A percentile compares a stretch with the other conserved stretches of the same genome.
These are phyloP conservation scores for Ictidomys tridecemlineatus DNA, from an alignment of 2,113 vertebrate genomes.

Conservation along the genomic window DNA sequence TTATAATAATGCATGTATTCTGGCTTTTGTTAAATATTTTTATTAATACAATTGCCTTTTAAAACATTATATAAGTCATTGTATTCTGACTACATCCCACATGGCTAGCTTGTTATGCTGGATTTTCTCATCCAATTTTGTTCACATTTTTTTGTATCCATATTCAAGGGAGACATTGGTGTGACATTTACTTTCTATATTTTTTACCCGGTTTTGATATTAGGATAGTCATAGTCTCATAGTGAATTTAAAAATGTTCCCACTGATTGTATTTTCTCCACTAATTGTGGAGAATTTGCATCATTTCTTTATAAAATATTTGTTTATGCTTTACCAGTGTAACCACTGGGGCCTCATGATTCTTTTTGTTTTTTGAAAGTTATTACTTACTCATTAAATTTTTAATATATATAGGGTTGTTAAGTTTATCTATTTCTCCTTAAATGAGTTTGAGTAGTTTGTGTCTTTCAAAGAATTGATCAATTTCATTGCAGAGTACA, in stretches of 20 bases:
- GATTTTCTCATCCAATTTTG: background rate
- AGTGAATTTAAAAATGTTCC: background rate
- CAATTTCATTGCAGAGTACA: background rate
- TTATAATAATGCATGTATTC: background rate
- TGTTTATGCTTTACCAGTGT: background rate
- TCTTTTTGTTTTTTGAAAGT: background rate
- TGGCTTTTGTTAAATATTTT: background rate
- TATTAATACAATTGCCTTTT: background rate
- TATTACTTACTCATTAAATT: background rate
- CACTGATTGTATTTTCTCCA: background rate
- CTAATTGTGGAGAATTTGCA: rapidly evolving
- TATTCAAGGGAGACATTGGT: background rate
- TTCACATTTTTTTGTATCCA: background rate
- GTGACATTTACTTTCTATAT: background rate
- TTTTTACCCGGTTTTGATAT: background rate
- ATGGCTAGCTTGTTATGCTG: background rate
- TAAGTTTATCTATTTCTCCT: background rate
- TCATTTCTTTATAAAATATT: background rate
- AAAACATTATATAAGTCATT: background rate
- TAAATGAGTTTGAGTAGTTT: background rate
- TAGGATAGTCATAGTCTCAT: background rate
- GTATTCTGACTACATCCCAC: background rate
- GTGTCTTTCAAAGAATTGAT: background rate
- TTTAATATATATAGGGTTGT: background rate
- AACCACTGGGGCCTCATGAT: background rate